A percentile compares a stretch with the other conserved stretches of the same genome.
Evolutionary conservation across 1,140 invertebrate genomes (phyloP).

Genomic region (Drosophila pruinosa): DNA sequence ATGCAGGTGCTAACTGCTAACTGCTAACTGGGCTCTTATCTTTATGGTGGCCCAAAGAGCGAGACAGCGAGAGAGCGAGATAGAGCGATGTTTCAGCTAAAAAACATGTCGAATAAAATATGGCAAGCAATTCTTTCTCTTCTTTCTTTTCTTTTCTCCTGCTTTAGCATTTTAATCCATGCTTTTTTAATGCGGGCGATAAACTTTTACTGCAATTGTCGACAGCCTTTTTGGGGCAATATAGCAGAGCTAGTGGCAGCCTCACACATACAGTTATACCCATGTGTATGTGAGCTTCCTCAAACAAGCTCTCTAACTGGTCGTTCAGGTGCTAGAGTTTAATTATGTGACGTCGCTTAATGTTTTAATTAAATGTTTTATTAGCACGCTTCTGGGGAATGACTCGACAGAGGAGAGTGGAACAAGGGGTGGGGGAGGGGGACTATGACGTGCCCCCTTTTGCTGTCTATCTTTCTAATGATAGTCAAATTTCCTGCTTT

Average conservation of each 20-base stretch:
- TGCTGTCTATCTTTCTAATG: no score
- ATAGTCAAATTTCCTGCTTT: no score
- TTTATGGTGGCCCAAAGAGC: slow-evolving; percentile 56
- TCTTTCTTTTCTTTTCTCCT: neutral
- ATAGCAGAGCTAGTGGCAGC: slow-evolving; percentile 36
- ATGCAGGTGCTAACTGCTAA: slow-evolving; percentile 64
- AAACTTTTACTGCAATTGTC: slow-evolving; percentile 81
- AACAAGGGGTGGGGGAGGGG: neutral
- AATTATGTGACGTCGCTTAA: slow-evolving; percentile 73
- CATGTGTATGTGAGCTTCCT: neutral
- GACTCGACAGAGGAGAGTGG: neutral
- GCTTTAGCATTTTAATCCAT: slow-evolving; percentile 81
- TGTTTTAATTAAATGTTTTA: slow-evolving; percentile 82
- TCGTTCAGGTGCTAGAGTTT: slow-evolving; percentile 71
- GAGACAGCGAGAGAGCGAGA: neutral
- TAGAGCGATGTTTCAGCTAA: slow-evolving; percentile 24
- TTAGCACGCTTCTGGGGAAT: slow-evolving; percentile 69
- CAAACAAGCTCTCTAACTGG: slow-evolving; percentile 32
- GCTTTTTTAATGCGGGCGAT: slow-evolving; percentile 80
- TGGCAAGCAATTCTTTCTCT: neutral
- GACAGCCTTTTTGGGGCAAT: slow-evolving; percentile 52
- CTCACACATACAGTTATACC: neutral
- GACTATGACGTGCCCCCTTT: slow-evolving; percentile 11
- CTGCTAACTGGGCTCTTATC: slow-evolving; percentile 62
- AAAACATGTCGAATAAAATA: slow-evolving; percentile 38